Base-by-base conservation (phyloP, 1,140 invertebrate species). In the Brachionus paranguensis region DNA sequence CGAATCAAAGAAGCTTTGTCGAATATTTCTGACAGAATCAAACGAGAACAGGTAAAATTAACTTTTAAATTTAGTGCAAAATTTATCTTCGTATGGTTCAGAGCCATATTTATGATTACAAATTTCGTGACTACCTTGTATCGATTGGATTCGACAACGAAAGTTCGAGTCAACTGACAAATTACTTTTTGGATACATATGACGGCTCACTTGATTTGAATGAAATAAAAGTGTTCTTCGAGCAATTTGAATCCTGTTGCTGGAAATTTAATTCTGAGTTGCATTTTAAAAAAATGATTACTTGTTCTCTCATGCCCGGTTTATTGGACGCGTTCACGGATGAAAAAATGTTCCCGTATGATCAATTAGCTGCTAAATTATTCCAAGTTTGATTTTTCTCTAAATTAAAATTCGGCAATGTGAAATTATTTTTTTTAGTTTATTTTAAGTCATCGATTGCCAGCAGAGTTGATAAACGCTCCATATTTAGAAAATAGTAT, bases 401-500 rank as follows among this genome's bases (percentile, higher is more conserved):
- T 41, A 43, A n/a, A 5, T 43, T 17, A 72, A 41, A 41, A 47
- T 41, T 17, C 24, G 11, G 14, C 1, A 43, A 3, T 11, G n/a
- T n/a, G 43, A 17, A 43, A 43, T 72, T 5, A 43, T n/a, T 68
- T 68, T n/a, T 68, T 68, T 41, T 43, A 72, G 45, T 76, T 76
- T 76, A 27, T 76, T 27, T 50, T 76, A 76, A 50, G 43, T 76
- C 72, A 76, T 76, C 72, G 72, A 27, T 50, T 76, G 4, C 72
- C 72, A 50, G 41, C 72, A 45, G 72, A 76, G 12, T 3, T 24
- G 43, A 76, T 76, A 76, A 76, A 76, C 27, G 72, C 17, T 12
- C 72, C 72, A 10, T 76, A 76, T 76, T 76, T 76, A 24, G 72
- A 76, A 76, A 47, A 76, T 29, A 47, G 20, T 12, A 76, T 76